Base-by-base conservation (phyloP, 2,113 vertebrate genomes). In the Pedetes capensis region DNA sequence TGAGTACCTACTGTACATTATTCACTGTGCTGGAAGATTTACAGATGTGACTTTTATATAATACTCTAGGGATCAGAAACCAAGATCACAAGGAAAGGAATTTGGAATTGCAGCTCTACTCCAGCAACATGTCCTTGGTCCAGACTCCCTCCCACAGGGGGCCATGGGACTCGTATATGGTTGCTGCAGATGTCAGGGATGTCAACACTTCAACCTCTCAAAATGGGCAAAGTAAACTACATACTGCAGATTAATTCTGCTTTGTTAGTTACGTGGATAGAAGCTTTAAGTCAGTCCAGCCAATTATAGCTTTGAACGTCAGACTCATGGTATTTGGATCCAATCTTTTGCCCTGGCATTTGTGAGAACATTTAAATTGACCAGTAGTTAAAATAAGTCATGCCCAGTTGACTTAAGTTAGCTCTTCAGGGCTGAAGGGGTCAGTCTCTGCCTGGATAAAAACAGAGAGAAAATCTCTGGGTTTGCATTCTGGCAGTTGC, bases 231-330 rank as follows among this genome's bases (percentile, higher is more conserved):
- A 83, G 51, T 79, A 93, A 96, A 91, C 61, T 47, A 53, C 8
- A 11, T 92, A 17, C 20, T 64, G 81, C 82, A 80, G 1, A 12
- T 71, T 94, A 86, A 89, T 29, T 71, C 57, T 71, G 47, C 39
- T 96, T 79, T 82, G 32, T 91, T 76, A 47, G 51, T 90, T 63
- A n/a, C 47, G 32, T 42, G 69, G 55, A 96, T 66, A 32, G 59
- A 93, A 91, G 42, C 63, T 83, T 64, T 93, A 92, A 78, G 25
- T 91, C 68, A 88, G 47, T 90, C 34, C 44, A 85, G 37, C 88
- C 91, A 74, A 95, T 83, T 83, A 88, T 34, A 85, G 39, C 84
- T 89, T 74, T 49, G 91, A 68, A 83, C 76, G 22, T 93, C 95
- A 93, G 47, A 23, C 76, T 78, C 29, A 51, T 53, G 16, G 42